Percentiles rank a stretch among this genome's conserved stretches.
Evolutionary conservation across 2,888 invertebrate species (phyloP).

Genomic region (Hedychridium roseum): DNA sequence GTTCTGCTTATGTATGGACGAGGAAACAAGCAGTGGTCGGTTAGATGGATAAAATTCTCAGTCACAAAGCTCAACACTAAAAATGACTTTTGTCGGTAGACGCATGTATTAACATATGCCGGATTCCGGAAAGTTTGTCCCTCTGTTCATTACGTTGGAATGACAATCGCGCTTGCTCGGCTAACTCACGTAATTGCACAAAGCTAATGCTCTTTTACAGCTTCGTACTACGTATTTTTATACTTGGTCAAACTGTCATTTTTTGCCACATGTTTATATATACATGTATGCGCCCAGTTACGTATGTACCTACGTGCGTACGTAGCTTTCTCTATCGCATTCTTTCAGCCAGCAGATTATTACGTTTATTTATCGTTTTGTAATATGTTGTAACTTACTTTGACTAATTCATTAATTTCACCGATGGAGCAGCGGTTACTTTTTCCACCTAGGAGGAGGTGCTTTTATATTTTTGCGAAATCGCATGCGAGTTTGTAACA

Average conservation of each 20-base stretch:
- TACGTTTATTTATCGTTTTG: background rate
- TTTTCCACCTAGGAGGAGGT: constrained; percentile 62
- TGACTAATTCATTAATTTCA: constrained; percentile 59
- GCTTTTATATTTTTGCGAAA: constrained; percentile 40
- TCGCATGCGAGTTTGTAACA: constrained; percentile 37
- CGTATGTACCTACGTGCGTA: constrained; percentile 21
- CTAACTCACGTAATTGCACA: constrained; percentile 37
- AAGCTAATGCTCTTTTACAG: constrained; percentile 46
- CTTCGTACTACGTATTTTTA: constrained; percentile 33
- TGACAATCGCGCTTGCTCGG: constrained; percentile 14
- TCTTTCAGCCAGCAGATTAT: constrained; percentile 10
- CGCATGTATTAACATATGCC: too few relatives aligned
- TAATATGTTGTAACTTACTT: constrained; percentile 23
- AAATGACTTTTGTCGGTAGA: too few relatives aligned
- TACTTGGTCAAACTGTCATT: constrained; percentile 26
- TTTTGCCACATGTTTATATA: constrained; percentile 28
- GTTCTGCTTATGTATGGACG: too few relatives aligned
- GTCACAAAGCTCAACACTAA: too few relatives aligned
- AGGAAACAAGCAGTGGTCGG: too few relatives aligned
- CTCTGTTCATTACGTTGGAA: too few relatives aligned
- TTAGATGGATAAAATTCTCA: too few relatives aligned
- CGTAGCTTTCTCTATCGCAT: constrained; percentile 16
- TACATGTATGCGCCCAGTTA: constrained; percentile 40
- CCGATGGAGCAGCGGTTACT: constrained; percentile 50
- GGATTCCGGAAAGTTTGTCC: too few relatives aligned